phyloP scores from a whole-genome alignment of 2,797 vertebrate genomes.

The Sebastes hubbsi region DNA sequence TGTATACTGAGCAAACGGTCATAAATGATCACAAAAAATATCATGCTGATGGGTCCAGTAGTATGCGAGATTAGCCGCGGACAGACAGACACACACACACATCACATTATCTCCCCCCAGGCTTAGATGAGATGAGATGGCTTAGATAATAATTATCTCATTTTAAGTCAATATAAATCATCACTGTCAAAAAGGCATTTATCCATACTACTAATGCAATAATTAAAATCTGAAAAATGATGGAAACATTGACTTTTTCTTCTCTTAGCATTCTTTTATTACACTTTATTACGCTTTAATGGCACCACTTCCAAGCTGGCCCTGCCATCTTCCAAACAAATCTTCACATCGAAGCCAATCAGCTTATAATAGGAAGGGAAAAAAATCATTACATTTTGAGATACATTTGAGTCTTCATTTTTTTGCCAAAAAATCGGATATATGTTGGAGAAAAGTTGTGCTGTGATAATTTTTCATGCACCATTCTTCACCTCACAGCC shows the following conservation, averaged over 20 bases:
- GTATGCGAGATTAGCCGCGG: accelerated
- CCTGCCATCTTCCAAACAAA: neutral
- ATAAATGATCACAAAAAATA: neutral
- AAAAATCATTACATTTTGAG: neutral
- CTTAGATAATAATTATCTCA: neutral
- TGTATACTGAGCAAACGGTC: too few species aligned
- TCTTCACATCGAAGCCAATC: neutral
- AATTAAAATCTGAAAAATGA: neutral
- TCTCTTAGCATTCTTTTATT: neutral
- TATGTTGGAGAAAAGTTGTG: neutral
- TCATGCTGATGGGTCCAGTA: neutral
- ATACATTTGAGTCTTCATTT: neutral
- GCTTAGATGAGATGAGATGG: too few species aligned
- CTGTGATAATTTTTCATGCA: neutral
- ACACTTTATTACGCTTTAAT: neutral
- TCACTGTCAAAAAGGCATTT: neutral
- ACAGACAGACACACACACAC: neutral
- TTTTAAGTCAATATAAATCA: neutral
- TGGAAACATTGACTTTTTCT: neutral
- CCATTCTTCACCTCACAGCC: neutral
- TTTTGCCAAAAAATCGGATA: neutral
- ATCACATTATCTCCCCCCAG: too few species aligned
- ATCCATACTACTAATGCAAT: neutral
- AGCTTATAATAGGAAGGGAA: neutral
- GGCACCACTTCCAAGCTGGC: neutral